A percentile compares a stretch with the other conserved stretches of the same genome.
These are phyloP conservation scores for Pica pica DNA, from an alignment of 2,113 vertebrate species.

Conservation along the genomic window DNA sequence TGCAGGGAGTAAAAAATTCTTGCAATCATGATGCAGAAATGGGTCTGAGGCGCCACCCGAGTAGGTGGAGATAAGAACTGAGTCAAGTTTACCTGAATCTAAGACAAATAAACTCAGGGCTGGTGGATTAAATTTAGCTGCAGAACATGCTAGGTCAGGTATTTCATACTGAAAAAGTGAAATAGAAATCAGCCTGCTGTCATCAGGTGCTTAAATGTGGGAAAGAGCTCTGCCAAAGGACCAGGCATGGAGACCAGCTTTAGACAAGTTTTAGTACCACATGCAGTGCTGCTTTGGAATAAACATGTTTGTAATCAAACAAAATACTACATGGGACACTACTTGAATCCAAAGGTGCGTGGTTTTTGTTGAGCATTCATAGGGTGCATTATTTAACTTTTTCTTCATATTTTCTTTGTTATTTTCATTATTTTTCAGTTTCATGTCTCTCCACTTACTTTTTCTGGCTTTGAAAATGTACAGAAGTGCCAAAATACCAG, in stretches of 20 bases:
- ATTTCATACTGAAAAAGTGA: not conserved
- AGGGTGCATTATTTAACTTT: not conserved
- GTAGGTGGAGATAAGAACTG: not conserved
- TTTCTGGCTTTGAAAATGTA: conserved; percentile 55
- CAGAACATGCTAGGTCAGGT: not conserved
- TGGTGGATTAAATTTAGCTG: not conserved
- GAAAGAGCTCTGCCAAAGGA: not conserved
- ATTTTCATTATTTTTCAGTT: conserved; percentile 22
- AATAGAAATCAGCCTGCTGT: not conserved
- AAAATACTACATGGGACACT: not conserved
- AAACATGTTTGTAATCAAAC: not conserved
- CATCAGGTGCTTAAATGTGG: not conserved
- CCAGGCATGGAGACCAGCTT: not conserved
- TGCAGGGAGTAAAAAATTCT: not conserved
- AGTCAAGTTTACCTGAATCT: not conserved
- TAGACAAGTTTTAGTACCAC: not conserved
- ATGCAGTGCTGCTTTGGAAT: not conserved
- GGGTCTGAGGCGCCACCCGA: not conserved
- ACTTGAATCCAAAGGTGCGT: not conserved
- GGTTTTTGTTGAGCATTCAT: not conserved
- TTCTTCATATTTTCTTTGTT: not conserved
- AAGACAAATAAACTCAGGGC: not conserved
- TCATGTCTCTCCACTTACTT: conserved; percentile 36
- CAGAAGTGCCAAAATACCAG: conserved; percentile 61
- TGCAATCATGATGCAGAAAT: not conserved